Conservation (phyloP, 2,797 vertebrate genomes). For the Chelonia mydas region DNA sequence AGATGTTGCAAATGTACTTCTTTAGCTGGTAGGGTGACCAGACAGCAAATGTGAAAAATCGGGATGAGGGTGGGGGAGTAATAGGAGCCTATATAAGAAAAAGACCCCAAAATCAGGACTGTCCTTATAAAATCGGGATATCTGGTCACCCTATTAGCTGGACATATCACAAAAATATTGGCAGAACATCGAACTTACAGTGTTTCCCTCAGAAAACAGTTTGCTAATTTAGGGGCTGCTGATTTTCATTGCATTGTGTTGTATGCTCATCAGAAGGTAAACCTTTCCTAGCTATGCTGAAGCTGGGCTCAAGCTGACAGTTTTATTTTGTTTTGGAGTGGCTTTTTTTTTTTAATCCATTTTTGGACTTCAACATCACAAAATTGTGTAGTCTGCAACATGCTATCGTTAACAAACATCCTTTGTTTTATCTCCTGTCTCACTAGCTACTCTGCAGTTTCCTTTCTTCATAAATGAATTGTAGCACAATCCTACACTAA, state of each 20-base stretch:
- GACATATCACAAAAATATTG: not conserved
- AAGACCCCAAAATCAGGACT: no score
- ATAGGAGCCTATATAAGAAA: no score
- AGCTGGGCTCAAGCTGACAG: not conserved
- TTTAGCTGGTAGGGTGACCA: not conserved
- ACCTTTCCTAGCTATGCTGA: not conserved
- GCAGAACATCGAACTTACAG: not conserved
- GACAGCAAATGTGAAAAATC: no score
- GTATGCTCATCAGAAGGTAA: not conserved
- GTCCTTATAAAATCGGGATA: no score
- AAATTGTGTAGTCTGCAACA: not conserved
- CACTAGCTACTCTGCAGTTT: not conserved
- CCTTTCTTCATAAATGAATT: constrained; percentile 35
- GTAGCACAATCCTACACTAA: not conserved
- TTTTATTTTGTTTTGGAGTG: not conserved
- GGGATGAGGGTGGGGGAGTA: no score
- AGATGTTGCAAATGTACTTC: not conserved
- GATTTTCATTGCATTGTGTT: constrained; percentile 19
- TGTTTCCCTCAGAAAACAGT: not conserved
- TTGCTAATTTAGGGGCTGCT: not conserved
- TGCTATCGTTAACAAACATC: not conserved
- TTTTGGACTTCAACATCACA: not conserved
- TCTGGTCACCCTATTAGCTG: not conserved
- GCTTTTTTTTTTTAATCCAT: not conserved
- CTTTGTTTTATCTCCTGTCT: not conserved